These are phyloP conservation scores for Thera britannica DNA, from an alignment of 2,888 invertebrate genomes.

Conservation along the genomic window DNA sequence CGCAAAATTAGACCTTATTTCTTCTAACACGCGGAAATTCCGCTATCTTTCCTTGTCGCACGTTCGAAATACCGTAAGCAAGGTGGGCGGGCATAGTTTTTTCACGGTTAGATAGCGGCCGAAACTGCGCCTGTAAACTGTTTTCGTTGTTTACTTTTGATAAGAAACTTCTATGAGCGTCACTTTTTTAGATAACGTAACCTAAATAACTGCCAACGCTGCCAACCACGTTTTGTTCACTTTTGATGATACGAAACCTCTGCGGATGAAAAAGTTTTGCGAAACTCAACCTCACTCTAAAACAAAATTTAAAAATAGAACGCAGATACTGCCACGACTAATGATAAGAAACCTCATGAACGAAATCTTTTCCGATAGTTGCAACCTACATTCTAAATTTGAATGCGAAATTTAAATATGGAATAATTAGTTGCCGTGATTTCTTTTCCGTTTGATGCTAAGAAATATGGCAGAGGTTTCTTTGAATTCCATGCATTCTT, in stretches of 20 bases:
- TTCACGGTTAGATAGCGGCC: slow-evolving; percentile 81
- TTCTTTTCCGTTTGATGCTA: too few species aligned
- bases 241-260: background rate
- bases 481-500: background rate
- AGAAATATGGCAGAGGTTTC: background rate
- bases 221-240: background rate
- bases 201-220: background rate
- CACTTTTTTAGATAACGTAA: slow-evolving; percentile 26
- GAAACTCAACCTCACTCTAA: slow-evolving; percentile 2
- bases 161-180: slow-evolving; percentile 40
- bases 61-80: slow-evolving; percentile 82
- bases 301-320: slow-evolving; percentile 15
- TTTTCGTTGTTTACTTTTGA: slow-evolving; percentile 68
- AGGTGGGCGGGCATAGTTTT: slow-evolving; percentile 78
- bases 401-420: slow-evolving; percentile 1
- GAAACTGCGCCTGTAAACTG: slow-evolving; percentile 63
- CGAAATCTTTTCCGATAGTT: background rate
- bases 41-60: slow-evolving; percentile 59
- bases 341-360: slow-evolving; percentile 3
- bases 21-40: slow-evolving; percentile 51
- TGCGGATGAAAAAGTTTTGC: background rate
- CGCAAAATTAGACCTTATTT: slow-evolving; percentile 59
- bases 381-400: slow-evolving; percentile 1
- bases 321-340: background rate
- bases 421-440: background rate